Percentiles rank a stretch among this genome's conserved stretches.
phyloP scores from a whole-genome alignment of 2,113 vertebrate genomes.

The Tragulus kanchil region DNA sequence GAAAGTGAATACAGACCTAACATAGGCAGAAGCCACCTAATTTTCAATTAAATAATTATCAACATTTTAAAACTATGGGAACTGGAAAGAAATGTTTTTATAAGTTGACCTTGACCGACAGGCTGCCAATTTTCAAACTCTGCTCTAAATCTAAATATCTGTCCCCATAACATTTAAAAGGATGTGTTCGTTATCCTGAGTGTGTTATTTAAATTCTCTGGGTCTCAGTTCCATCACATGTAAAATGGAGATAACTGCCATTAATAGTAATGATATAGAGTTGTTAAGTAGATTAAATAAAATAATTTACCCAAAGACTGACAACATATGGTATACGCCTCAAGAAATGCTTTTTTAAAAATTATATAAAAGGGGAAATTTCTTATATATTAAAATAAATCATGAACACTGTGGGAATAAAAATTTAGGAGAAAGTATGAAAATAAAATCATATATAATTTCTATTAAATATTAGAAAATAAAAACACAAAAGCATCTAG shows the following conservation, averaged over 20 bases:
- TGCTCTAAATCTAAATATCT: not conserved
- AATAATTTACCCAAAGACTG: not conserved
- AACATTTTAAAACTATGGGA: not conserved
- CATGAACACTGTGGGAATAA: not conserved
- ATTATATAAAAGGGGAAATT: not conserved
- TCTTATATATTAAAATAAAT: not conserved
- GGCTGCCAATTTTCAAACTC: not conserved
- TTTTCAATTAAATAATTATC: constrained; percentile 27
- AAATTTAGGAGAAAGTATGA: not conserved
- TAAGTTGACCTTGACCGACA: not conserved
- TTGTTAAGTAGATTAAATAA: not conserved
- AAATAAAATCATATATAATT: constrained; percentile 33
- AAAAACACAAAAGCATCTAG: not conserved
- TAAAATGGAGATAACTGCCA: not conserved
- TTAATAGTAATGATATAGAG: not conserved
- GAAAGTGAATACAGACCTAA: not conserved
- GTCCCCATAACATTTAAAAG: not conserved
- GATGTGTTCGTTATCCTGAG: not conserved
- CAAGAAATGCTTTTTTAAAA: not conserved
- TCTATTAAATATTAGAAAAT: constrained; percentile 5
- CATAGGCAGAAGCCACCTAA: not conserved
- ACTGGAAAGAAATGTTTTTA: not conserved
- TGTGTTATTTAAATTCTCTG: not conserved
- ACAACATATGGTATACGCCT: not conserved
- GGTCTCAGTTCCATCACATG: not conserved